These are phyloP conservation scores for Pecten maximus DNA, from an alignment of 2,888 invertebrate genomes.

Conservation along the genomic window DNA sequence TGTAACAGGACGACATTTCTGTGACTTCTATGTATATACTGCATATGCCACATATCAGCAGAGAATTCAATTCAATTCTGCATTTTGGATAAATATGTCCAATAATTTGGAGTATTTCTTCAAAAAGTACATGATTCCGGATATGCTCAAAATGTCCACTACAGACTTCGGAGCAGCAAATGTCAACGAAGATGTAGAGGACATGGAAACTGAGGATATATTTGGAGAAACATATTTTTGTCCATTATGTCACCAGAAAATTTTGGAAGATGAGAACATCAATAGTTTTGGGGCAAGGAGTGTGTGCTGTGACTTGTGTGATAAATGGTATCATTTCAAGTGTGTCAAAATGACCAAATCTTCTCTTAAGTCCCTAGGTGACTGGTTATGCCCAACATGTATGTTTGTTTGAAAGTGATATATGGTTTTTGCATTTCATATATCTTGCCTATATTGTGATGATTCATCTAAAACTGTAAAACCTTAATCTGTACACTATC, in stretches of 20 bases:
- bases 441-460: neutral
- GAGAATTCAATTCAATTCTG: neutral
- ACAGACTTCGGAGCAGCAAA: too few relatives aligned
- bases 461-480: too few relatives aligned
- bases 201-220: too few relatives aligned
- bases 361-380: neutral
- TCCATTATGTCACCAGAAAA: neutral
- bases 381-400: neutral
- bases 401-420: neutral
- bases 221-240: neutral
- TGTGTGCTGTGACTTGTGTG: neutral
- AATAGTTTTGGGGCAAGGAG: neutral
- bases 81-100: neutral
- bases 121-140: too few relatives aligned
- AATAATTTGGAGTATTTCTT: too few relatives aligned
- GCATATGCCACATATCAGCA: neutral
- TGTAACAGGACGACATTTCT: neutral
- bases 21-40: conserved; percentile 14
- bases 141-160: too few relatives aligned
- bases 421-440: neutral
- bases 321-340: neutral
- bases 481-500: too few relatives aligned
- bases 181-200: too few relatives aligned
- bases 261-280: neutral
- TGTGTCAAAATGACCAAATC: neutral